phyloP scores from a whole-genome alignment of 2,888 invertebrate genomes.

The Drosophila subquinaria region DNA sequence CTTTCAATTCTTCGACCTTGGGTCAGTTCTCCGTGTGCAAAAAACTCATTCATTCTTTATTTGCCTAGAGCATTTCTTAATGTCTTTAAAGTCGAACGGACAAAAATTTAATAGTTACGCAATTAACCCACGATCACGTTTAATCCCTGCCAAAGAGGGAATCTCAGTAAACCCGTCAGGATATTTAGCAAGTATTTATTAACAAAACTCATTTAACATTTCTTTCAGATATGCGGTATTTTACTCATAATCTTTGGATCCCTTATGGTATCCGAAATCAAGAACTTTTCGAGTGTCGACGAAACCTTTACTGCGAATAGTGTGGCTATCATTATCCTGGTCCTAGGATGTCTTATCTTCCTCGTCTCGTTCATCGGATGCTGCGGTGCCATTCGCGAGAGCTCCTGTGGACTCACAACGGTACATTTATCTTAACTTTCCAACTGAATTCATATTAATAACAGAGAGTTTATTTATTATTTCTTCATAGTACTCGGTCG shows the following conservation, averaged over 20 bases:
- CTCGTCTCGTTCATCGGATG: conserved; percentile 95
- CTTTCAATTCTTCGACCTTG: background rate
- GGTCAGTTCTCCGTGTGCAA: background rate
- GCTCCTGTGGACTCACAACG: conserved; percentile 93
- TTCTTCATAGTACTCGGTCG: conserved; percentile 89
- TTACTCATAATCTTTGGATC: conserved; percentile 90
- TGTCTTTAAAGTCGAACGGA: background rate
- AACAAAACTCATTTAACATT: background rate
- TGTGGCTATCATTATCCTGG: conserved; percentile 89
- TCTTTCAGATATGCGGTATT: conserved; percentile 89
- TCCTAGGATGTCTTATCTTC: conserved; percentile 90
- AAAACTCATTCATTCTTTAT: background rate
- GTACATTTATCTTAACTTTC: conserved; percentile 85
- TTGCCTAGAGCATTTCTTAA: background rate
- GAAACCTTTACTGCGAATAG: conserved; percentile 86
- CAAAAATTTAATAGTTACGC: background rate
- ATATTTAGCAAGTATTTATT: background rate
- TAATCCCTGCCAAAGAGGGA: background rate
- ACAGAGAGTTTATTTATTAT: background rate
- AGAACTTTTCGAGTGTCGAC: conserved; percentile 86
- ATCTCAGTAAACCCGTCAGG: background rate
- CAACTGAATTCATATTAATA: background rate
- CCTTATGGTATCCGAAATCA: conserved; percentile 88
- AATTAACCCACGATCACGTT: background rate
- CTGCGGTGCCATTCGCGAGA: conserved; percentile 95